Percentiles rank a stretch among this genome's conserved stretches.
phyloP scores from a whole-genome alignment of 2,113 vertebrate genomes.

The Hippocampus zosterae region DNA sequence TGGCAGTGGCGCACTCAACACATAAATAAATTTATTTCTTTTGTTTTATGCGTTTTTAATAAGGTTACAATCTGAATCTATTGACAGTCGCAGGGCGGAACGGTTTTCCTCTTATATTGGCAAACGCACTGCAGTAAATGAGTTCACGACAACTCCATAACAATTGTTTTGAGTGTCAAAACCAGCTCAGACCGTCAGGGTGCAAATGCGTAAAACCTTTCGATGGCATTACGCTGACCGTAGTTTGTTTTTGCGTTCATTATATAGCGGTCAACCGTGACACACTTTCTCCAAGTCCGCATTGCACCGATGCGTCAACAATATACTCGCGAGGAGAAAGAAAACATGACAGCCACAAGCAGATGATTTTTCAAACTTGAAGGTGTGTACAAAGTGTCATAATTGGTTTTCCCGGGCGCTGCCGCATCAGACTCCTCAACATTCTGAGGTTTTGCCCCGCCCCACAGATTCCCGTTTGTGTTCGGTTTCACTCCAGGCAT shows the following conservation, averaged over 20 bases:
- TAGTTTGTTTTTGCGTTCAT: background rate
- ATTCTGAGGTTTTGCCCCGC: constrained; percentile 12
- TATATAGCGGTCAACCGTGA: background rate
- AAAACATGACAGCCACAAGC: background rate
- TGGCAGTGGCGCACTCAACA: no score
- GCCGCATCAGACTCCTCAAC: constrained; percentile 1
- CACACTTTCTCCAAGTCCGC: background rate
- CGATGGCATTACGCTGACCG: background rate
- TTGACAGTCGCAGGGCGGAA: no score
- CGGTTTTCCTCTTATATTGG: no score
- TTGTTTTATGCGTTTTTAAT: no score
- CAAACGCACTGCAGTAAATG: no score
- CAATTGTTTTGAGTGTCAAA: background rate
- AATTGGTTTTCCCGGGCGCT: background rate
- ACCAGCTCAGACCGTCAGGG: background rate
- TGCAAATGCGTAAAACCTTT: background rate
- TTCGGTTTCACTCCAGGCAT: constrained; percentile 32
- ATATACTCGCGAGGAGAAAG: background rate
- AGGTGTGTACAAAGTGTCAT: background rate
- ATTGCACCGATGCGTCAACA: background rate
- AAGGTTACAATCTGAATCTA: no score
- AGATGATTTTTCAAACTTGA: background rate
- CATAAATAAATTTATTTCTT: no score
- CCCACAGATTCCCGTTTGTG: constrained; percentile 26
- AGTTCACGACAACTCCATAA: background rate